phyloP scores from a whole-genome alignment of 2,113 vertebrate genomes.

The Eptatretus burgeri region DNA sequence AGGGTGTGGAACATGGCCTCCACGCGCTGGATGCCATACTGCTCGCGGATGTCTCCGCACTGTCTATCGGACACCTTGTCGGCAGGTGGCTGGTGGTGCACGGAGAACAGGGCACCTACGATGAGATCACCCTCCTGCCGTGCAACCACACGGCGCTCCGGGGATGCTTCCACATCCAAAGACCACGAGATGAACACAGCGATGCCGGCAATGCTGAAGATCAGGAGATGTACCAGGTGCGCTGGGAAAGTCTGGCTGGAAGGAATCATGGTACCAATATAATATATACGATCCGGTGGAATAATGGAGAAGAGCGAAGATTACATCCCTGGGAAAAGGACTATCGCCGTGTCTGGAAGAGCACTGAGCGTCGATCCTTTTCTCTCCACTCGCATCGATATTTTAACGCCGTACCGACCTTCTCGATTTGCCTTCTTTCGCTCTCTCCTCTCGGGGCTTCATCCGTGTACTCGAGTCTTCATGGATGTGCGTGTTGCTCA shows the following conservation, averaged over 20 bases:
- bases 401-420: too few relatives aligned
- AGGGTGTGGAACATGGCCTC: slow-evolving; percentile 96
- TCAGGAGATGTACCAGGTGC: background rate
- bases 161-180: background rate
- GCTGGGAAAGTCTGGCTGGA: background rate
- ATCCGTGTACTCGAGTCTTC: too few relatives aligned
- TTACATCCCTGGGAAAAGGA: background rate
- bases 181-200: background rate
- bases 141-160: slow-evolving; percentile 37
- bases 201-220: background rate
- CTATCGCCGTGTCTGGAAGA: background rate
- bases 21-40: slow-evolving; percentile 90
- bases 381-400: too few relatives aligned
- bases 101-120: slow-evolving; percentile 85
- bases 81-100: slow-evolving; percentile 83
- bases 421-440: too few relatives aligned
- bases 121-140: slow-evolving; percentile 93
- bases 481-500: too few relatives aligned
- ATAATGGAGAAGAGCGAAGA: background rate
- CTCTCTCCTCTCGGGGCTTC: too few relatives aligned
- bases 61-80: slow-evolving; percentile 84
- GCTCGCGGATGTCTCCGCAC: slow-evolving; percentile 82
- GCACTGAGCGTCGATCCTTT: too few relatives aligned
- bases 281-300: background rate
- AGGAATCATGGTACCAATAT: background rate